Percentiles rank a stretch among this genome's conserved stretches.
Evolutionary conservation across 2,888 invertebrate genomes (phyloP).

Genomic region (Cephus sareptanus): DNA sequence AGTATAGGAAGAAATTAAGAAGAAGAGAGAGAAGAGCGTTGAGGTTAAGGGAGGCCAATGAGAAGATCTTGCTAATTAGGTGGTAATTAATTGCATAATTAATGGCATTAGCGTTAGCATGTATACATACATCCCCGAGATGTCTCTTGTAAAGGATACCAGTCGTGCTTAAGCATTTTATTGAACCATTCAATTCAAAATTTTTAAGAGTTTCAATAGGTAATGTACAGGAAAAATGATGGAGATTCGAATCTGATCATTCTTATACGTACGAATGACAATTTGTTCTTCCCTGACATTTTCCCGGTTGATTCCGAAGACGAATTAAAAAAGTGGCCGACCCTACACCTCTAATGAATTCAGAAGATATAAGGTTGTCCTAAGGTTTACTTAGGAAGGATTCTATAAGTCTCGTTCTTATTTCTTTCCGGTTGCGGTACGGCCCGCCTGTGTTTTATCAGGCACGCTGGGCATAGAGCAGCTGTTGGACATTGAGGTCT

Average conservation of each 20-base stretch:
- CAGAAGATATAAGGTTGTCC: not conserved
- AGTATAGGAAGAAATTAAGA: not conserved
- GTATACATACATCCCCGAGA: not conserved
- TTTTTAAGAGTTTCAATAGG: not conserved
- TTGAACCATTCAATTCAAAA: not conserved
- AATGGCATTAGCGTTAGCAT: conserved; percentile 37
- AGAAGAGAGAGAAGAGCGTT: not conserved
- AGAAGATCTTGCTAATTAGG: conserved; percentile 54
- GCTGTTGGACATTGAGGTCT: conserved; percentile 33
- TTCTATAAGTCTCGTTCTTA: not conserved
- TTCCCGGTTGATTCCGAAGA: not conserved
- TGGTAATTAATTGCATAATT: conserved; percentile 60
- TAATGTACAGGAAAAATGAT: not conserved
- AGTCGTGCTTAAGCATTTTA: not conserved
- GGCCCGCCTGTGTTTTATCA: conserved; percentile 24
- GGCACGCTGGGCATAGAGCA: conserved; percentile 23
- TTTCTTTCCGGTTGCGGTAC: not conserved
- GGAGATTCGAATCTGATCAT: not conserved
- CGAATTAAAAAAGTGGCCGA: not conserved
- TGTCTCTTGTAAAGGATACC: not conserved
- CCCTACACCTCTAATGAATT: not conserved
- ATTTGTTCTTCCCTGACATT: not conserved
- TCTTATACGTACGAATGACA: not conserved
- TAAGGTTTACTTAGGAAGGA: not conserved
- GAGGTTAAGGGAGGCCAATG: conserved; percentile 22